These are phyloP conservation scores for Ochropacha duplaris DNA, from an alignment of 2,888 invertebrate genomes.

Conservation along the genomic window DNA sequence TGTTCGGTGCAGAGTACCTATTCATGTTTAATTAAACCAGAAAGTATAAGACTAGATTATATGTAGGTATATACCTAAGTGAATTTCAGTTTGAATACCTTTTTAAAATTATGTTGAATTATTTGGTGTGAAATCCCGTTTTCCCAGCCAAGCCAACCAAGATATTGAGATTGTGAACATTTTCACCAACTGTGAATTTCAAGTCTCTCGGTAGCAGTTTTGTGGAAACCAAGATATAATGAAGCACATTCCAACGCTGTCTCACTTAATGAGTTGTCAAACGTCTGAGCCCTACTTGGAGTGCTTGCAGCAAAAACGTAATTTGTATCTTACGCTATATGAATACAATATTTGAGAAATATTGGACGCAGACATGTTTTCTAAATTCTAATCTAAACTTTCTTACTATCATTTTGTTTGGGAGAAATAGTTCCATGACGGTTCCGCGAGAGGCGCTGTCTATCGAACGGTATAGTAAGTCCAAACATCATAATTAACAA, in stretches of 20 bases:
- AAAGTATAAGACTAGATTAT: too few relatives aligned
- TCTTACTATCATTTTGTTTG: too few relatives aligned
- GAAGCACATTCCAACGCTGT: constrained; percentile 49
- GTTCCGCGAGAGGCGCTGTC: too few relatives aligned
- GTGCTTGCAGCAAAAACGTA: constrained; percentile 15
- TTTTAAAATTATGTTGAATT: neutral
- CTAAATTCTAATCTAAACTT: neutral
- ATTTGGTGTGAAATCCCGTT: constrained; percentile 11
- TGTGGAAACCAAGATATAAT: constrained; percentile 51
- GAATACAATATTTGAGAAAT: constrained; percentile 2
- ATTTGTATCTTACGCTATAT: constrained; percentile 21
- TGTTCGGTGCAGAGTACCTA: neutral
- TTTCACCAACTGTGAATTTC: constrained; percentile 31
- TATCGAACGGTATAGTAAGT: too few relatives aligned
- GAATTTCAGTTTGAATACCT: neutral
- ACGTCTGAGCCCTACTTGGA: constrained; percentile 27
- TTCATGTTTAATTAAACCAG: neutral
- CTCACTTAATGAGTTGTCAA: constrained; percentile 59
- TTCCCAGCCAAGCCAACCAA: neutral
- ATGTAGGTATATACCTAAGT: too few relatives aligned
- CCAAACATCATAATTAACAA: too few relatives aligned
- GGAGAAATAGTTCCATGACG: too few relatives aligned
- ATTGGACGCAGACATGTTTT: neutral
- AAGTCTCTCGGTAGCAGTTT: constrained; percentile 31
- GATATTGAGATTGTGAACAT: constrained; percentile 34